phyloP scores from a whole-genome alignment of 2,797 vertebrate species.

The Echeneis naucrates region DNA sequence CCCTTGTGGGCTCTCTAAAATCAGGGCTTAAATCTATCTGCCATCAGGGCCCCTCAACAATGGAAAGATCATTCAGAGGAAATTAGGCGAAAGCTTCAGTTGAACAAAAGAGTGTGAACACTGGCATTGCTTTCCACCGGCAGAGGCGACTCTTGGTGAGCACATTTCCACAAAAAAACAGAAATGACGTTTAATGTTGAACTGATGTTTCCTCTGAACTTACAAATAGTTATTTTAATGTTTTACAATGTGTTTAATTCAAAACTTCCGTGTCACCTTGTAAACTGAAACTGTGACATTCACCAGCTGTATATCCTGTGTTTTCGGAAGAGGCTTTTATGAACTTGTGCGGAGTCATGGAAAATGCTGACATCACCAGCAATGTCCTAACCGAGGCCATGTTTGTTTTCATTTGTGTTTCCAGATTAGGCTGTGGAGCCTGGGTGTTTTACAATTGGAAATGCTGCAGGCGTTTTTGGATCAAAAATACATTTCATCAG shows the following conservation, averaged over 20 bases:
- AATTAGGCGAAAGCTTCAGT: background rate
- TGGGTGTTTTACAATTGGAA: no score
- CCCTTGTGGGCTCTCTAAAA: no score
- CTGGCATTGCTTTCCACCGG: background rate
- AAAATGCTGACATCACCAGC: conserved; percentile 27
- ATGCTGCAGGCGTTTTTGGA: background rate
- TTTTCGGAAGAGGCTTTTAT: background rate
- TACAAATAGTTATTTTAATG: background rate
- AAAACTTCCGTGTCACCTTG: background rate
- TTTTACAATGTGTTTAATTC: background rate
- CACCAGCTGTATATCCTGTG: conserved; percentile 1
- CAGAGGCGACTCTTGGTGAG: background rate
- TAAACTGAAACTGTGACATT: background rate
- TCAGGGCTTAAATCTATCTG: no score
- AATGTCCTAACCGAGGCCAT: conserved; percentile 18
- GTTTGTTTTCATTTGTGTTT: conserved; percentile 36
- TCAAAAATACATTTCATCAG: background rate
- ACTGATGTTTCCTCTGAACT: no score
- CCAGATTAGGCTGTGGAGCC: conserved; percentile 23
- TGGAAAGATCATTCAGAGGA: no score
- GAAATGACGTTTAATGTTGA: background rate
- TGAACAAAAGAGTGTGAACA: no score
- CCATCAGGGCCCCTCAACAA: no score
- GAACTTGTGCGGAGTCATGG: background rate
- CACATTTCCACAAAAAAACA: no score